Conservation (phyloP, 2,797 vertebrate species). For the Esox lucius region DNA sequence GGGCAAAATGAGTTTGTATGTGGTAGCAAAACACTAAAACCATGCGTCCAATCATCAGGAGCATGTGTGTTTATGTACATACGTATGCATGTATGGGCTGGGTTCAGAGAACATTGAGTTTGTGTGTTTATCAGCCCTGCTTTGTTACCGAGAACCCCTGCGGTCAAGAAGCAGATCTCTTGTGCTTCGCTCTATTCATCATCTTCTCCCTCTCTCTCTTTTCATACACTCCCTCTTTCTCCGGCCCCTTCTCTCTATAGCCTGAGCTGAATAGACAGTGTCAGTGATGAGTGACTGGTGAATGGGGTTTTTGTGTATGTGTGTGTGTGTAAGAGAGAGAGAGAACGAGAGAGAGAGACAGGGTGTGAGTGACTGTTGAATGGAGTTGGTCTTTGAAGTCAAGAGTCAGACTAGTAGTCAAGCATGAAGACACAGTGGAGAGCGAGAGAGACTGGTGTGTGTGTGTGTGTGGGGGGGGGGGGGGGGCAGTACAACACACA, state of each 20-base stretch:
- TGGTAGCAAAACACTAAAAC: background rate
- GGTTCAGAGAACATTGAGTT: conserved; percentile 24
- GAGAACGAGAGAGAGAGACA: background rate
- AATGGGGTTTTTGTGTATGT: conserved; percentile 78
- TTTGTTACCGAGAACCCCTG: conserved; percentile 62
- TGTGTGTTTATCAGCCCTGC: conserved; percentile 44
- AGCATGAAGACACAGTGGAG: conserved; percentile 70
- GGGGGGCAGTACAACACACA: background rate
- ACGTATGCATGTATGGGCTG: conserved; percentile 23
- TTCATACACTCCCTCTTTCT: conserved; percentile 61
- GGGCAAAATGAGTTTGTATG: background rate
- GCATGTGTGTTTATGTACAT: conserved; percentile 30
- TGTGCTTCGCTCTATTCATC: conserved; percentile 60
- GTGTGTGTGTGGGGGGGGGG: conserved; percentile 10
- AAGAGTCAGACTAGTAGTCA: conserved; percentile 73
- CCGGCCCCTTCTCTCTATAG: conserved; percentile 68
- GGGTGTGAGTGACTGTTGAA: conserved; percentile 74
- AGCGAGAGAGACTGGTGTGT: conserved; percentile 11
- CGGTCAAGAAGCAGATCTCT: conserved; percentile 70
- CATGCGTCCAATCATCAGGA: background rate
- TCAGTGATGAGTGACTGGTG: conserved; percentile 72
- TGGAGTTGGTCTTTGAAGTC: conserved; percentile 78
- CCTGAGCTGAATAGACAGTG: conserved; percentile 64
- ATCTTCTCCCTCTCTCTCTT: conserved; percentile 35
- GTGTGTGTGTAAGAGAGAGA: conserved; percentile 75